Evolutionary conservation across 1,140 invertebrate genomes (phyloP).

Genomic region (Sarcophaga bullata): DNA sequence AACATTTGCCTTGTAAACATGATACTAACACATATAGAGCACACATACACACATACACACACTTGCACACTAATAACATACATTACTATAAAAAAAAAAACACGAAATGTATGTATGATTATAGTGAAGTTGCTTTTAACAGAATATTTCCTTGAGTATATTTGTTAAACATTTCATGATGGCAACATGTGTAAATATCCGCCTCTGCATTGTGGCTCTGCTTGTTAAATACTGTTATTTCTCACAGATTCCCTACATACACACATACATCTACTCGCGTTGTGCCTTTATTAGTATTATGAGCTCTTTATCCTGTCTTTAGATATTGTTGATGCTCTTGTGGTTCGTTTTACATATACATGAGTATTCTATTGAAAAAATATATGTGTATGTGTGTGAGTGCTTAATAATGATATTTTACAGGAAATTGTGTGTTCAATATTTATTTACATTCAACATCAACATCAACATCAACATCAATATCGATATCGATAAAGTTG

Average conservation of each 20-base stretch:
- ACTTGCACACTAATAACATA: background rate
- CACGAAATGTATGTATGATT: background rate
- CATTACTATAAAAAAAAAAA: no score
- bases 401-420: slow-evolving; percentile 1
- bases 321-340: background rate
- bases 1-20: background rate
- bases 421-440: slow-evolving; percentile 19
- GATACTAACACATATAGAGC: background rate
- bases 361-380: no score
- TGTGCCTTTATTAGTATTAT: no score
- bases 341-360: background rate
- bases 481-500: background rate
- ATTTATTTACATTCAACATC: slow-evolving; percentile 12
- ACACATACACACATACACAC: background rate
- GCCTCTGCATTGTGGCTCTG: background rate
- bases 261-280: no score
- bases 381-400: no score
- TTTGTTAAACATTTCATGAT: slow-evolving; percentile 11
- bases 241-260: background rate
- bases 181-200: slow-evolving; percentile 32
- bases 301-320: background rate
- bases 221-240: background rate
- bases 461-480: no score
- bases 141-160: slow-evolving; percentile 11
- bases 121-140: background rate